These are phyloP conservation scores for Cebus imitator DNA, from an alignment of 2,113 vertebrate genomes.

Conservation along the genomic window DNA sequence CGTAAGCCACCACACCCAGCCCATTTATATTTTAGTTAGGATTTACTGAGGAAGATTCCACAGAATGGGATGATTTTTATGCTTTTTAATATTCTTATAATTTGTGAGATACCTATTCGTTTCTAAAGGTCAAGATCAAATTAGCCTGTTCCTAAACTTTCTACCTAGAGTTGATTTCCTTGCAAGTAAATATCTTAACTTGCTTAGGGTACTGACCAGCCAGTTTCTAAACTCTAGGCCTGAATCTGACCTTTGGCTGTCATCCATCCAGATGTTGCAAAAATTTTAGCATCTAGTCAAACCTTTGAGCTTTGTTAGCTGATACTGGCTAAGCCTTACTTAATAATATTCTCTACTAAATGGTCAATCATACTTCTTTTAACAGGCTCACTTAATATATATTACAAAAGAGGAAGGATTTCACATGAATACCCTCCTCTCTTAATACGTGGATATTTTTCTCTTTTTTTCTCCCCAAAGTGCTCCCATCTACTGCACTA, in stretches of 20 bases:
- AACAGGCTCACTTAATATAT: neutral
- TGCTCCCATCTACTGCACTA: neutral
- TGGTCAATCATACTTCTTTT: neutral
- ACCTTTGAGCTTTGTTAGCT: neutral
- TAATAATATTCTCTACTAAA: neutral
- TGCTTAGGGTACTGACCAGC: neutral
- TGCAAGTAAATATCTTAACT: neutral
- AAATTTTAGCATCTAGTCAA: neutral
- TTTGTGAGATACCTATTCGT: neutral
- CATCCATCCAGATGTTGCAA: neutral
- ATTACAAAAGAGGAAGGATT: neutral
- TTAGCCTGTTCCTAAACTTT: neutral
- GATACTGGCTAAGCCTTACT: neutral
- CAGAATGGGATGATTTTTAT: neutral
- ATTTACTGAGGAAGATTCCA: neutral
- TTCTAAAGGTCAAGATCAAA: neutral
- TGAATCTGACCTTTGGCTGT: slow-evolving; percentile 7
- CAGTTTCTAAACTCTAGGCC: neutral
- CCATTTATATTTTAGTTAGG: neutral
- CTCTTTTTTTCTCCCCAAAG: neutral
- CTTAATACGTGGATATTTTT: neutral
- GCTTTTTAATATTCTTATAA: neutral
- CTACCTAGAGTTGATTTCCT: neutral
- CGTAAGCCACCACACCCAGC: too few species aligned
- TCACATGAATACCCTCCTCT: neutral